Base-by-base conservation (phyloP, 1,140 invertebrate species). In the Megalonaias nervosa region DNA sequence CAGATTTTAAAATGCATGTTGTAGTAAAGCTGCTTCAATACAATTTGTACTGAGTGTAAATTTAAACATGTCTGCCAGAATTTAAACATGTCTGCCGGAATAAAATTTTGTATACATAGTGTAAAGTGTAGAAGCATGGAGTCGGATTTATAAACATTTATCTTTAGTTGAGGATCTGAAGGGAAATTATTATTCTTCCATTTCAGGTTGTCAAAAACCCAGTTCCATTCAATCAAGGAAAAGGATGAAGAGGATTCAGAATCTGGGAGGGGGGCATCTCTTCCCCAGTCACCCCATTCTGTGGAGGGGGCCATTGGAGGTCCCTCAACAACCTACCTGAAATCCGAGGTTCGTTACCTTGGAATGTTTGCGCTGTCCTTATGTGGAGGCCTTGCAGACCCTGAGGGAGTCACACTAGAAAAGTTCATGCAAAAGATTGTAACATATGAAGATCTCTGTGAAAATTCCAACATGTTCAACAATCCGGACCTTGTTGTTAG, bases 211-310 rank as follows among this genome's bases (percentile, higher is more conserved):
- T 77, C 75, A n/a, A 71, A 58, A 56, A 65, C 58, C 19, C 71
- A 71, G 57, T 79, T 79, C 67, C 69, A 74, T 17, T 74, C 77
- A 15, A 79, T 79, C 48, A 69, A 79, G 58, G 58, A 67, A 77
- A 57, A 71, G 62, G 71, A 92, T 76, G 97, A 98, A 88, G 97
- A 98, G 88, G 97, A 99, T 92, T 94, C 94, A 70, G 97, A 99
- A 91, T 98, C 97, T 67, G 97, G 97, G 62, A 97, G 97, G 88
- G 97, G 97, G 12, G 95, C 96, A 15, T 98, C 97, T 48, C 91
- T 99, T 71, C 96, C 97, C 2, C 97, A 98, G 86, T 98, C 96
- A 67, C 97, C 97, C 1, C 95, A 96, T 82, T 97, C 96, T 71
- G 93, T 95, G 26, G 96, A 97, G 85, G 95, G 95, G 21, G 94